These are phyloP conservation scores for Halichondria panicea DNA, from an alignment of 37 sponge, comb jelly and placozoan species.

Conservation along the genomic window DNA sequence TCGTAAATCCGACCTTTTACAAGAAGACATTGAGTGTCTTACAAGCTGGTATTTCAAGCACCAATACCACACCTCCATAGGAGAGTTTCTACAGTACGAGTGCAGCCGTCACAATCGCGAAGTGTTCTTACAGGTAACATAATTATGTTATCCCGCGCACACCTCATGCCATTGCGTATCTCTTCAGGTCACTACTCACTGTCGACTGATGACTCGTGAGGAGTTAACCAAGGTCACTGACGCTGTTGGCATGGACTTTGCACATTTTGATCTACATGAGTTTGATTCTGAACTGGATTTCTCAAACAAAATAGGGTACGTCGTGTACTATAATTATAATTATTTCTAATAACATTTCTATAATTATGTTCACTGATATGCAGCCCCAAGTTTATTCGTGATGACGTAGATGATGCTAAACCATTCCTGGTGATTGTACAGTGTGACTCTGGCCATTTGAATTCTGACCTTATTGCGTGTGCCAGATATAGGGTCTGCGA, in stretches of 20 bases:
- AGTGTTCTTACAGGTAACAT: conserved; percentile 14
- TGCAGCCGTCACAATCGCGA: not conserved
- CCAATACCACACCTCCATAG: conserved; percentile 51
- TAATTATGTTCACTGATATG: not conserved
- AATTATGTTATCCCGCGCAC: not conserved
- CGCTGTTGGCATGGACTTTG: not conserved
- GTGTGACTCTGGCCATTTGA: conserved; percentile 49
- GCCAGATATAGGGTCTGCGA: conserved; percentile 52
- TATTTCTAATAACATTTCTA: not conserved
- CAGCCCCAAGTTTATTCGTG: conserved; percentile 24
- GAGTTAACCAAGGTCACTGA: conserved; percentile 24
- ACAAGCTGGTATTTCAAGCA: conserved; percentile 18
- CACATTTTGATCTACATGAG: conserved; percentile 57
- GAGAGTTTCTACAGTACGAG: conserved; percentile 31
- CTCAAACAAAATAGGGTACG: conserved; percentile 68
- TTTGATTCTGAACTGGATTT: conserved; percentile 85
- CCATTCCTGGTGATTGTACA: conserved; percentile 35
- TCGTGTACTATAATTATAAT: not conserved
- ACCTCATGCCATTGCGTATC: not conserved
- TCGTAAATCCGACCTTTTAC: not conserved
- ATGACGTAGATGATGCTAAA: conserved; percentile 1
- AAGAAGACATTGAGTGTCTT: conserved; percentile 1
- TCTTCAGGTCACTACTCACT: conserved; percentile 84
- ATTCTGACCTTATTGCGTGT: conserved; percentile 57
- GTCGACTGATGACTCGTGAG: conserved; percentile 60